Conservation (phyloP, 2,113 vertebrate species). For the Entelurus aequoreus region DNA sequence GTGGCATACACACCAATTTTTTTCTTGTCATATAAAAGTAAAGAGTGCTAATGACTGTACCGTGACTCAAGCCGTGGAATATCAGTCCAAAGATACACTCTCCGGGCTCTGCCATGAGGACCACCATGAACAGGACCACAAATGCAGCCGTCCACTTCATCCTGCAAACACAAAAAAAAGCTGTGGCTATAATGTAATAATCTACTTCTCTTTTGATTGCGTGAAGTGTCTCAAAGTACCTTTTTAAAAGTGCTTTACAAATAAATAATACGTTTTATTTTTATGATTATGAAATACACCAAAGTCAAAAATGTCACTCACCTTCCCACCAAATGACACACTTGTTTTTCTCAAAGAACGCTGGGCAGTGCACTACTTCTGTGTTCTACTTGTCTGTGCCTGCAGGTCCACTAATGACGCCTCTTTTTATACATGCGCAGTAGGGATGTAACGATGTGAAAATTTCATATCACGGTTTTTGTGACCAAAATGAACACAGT, state of each 20-base stretch:
- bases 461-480: too few relatives aligned
- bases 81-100: background rate
- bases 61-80: background rate
- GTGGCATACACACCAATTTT: background rate
- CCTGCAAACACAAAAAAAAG: background rate
- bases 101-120: slow-evolving; percentile 31
- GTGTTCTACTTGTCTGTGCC: background rate
- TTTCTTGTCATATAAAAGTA: background rate
- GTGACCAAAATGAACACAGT: too few relatives aligned
- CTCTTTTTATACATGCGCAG: too few relatives aligned
- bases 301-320: background rate
- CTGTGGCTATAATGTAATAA: too few relatives aligned
- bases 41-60: background rate
- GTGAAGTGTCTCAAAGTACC: too few relatives aligned
- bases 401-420: background rate
- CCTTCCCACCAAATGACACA: background rate
- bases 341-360: background rate
- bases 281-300: background rate
- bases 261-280: background rate
- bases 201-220: too few relatives aligned
- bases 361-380: background rate
- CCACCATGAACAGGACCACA: background rate
- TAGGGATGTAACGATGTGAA: too few relatives aligned
- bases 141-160: slow-evolving; percentile 5
- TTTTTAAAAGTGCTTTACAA: too few relatives aligned